A percentile compares a stretch with the other conserved stretches of the same genome.
Conservation (phyloP, 2,888 invertebrate species). For the Norana najaformis region DNA sequence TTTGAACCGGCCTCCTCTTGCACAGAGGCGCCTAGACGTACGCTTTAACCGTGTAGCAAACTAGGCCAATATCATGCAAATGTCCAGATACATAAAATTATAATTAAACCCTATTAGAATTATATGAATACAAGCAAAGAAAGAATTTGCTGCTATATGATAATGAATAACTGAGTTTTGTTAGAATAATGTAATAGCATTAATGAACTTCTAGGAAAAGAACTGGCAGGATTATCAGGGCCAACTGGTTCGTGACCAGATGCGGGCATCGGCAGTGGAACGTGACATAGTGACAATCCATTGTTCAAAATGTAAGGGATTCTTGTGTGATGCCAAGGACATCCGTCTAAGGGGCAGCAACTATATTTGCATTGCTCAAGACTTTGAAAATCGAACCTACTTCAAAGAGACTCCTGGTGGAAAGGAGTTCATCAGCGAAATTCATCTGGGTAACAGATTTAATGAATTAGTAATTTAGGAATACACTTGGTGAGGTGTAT, state of each 20-base stretch:
- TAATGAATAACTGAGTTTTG: background rate
- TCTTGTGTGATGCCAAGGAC: slow-evolving; percentile 1
- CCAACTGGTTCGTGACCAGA: background rate
- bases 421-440: slow-evolving; percentile 2
- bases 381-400: slow-evolving; percentile 22
- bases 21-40: too few relatives aligned
- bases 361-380: slow-evolving; percentile 31
- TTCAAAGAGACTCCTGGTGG: background rate
- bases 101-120: background rate
- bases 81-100: too few relatives aligned
- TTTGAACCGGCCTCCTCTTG: too few relatives aligned
- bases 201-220: background rate
- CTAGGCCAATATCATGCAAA: too few relatives aligned
- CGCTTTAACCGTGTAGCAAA: too few relatives aligned
- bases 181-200: background rate
- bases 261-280: background rate
- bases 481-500: background rate
- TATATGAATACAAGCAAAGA: background rate
- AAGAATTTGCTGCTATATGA: background rate
- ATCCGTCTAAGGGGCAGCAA: slow-evolving; percentile 21
- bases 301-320: slow-evolving; percentile 3
- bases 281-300: slow-evolving; percentile 15
- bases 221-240: background rate
- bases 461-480: background rate
- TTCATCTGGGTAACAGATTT: slow-evolving; percentile 14